These are phyloP conservation scores for Borostomias antarcticus DNA, from an alignment of 2,797 vertebrate species.

Conservation along the genomic window DNA sequence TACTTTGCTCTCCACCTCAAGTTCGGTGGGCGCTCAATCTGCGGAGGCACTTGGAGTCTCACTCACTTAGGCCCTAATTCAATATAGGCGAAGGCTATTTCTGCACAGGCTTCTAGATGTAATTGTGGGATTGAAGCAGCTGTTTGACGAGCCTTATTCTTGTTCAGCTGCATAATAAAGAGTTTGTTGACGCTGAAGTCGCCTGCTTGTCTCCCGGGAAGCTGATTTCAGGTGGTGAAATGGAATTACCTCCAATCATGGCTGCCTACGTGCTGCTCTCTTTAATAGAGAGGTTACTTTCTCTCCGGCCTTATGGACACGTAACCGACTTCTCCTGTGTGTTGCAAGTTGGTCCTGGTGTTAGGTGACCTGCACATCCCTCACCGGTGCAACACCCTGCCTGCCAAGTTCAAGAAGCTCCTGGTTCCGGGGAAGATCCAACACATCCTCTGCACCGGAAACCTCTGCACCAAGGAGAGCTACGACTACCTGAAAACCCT, in stretches of 20 bases:
- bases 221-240: not conserved
- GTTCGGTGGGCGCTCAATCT: constrained; percentile 41
- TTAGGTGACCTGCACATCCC: constrained; percentile 98
- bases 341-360: constrained; percentile 93
- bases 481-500: constrained; percentile 99
- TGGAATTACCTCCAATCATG: not conserved
- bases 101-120: not conserved
- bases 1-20: not conserved
- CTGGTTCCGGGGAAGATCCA: constrained; percentile 98
- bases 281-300: not conserved
- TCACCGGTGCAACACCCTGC: constrained; percentile 97
- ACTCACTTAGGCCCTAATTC: constrained; percentile 34
- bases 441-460: constrained; percentile 98
- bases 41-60: not conserved
- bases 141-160: not conserved
- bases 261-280: too few species aligned
- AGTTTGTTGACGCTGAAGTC: too few species aligned
- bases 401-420: constrained; percentile 98
- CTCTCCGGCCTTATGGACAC: too few species aligned
- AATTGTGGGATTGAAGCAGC: not conserved
- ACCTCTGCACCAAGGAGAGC: constrained; percentile 99
- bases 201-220: too few species aligned
- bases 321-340: constrained; percentile 27
- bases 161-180: not conserved
- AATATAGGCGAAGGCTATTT: constrained; percentile 2